Base-by-base conservation (phyloP, 2,797 vertebrate species). In the Paramormyrops hopkinsi region DNA sequence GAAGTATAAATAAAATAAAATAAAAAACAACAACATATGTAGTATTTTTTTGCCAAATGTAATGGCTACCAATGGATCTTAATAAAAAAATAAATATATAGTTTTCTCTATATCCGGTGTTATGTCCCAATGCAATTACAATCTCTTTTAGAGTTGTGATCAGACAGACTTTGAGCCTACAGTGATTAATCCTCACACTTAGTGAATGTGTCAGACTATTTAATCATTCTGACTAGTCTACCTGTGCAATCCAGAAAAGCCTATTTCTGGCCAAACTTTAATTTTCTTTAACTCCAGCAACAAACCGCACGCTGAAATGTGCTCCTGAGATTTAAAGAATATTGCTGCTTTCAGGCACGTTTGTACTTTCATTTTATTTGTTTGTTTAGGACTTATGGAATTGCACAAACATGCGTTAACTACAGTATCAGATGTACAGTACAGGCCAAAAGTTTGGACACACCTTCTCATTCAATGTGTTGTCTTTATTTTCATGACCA, bases 191-290 rank as follows among this genome's bases (percentile, higher is more conserved):
- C 25, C 46, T 86, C 22, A 19, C 48, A 86, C 25, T 51, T 86
- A 86, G 84, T 17, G 22, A 7, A 29, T 7, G 48, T 86, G 84
- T 53, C 84, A 86, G 22, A 7, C 48, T 51, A 33, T 86, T 86
- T 86, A 86, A 86, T 86, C 84, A 86, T 86, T 54, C 84, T 53
- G 48, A 86, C 51, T 54, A 54, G n/a, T 53, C 48, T 29, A 86
- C 46, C 84, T 53, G 46, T 53, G 50, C 48, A 33, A 86, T 53
- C 25, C 83, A 86, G 51, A 54, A 53, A 56, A 25, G 29, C 86
- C 86, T 41, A 29, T 29, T 87, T 87, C 25, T 59, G 86, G 19
- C 33, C 86, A 56, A 44, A 37, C 51, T 33, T 86, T 54, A 54
- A 56, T 87, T 87, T 87, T 59, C 29, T 44, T 87, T 87, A 87